Conservation (phyloP, 1,140 invertebrate genomes). For the Trichonephila clavipes region DNA sequence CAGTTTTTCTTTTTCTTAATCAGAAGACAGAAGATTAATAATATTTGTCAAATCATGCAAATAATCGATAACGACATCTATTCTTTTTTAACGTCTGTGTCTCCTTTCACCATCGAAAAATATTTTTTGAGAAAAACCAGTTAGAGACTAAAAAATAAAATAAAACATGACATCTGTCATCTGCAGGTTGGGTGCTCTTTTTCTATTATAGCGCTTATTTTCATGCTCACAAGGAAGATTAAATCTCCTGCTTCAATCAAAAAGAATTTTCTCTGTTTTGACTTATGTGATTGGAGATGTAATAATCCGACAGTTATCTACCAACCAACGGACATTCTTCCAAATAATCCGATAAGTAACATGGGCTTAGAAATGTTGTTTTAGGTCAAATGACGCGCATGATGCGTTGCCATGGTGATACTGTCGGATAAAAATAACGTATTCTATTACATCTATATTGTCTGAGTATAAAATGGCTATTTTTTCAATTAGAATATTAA, state of each 20-base stretch:
- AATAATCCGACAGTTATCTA: not conserved
- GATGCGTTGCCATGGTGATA: not conserved
- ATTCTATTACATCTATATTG: too few species aligned
- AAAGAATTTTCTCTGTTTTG: not conserved
- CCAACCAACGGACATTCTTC: not conserved
- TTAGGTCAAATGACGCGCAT: not conserved
- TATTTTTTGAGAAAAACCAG: too few species aligned
- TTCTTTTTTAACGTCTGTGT: too few species aligned
- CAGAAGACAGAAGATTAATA: too few species aligned
- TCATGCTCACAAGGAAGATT: not conserved
- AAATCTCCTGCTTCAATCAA: not conserved
- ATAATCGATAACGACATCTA: too few species aligned
- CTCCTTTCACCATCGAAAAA: too few species aligned
- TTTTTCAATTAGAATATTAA: too few species aligned
- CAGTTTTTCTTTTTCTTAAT: too few species aligned
- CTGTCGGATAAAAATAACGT: too few species aligned
- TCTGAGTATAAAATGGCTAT: too few species aligned
- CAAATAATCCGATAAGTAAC: not conserved
- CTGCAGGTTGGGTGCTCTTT: not conserved
- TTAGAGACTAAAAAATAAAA: too few species aligned
- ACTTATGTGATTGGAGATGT: not conserved
- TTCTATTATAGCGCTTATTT: not conserved
- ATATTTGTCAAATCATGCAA: too few species aligned
- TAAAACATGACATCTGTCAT: not conserved
- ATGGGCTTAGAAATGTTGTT: not conserved